Percentiles rank a stretch among this genome's conserved stretches.
These are phyloP conservation scores for Distichodus sexfasciatus DNA, from an alignment of 2,797 vertebrate species.

Conservation along the genomic window DNA sequence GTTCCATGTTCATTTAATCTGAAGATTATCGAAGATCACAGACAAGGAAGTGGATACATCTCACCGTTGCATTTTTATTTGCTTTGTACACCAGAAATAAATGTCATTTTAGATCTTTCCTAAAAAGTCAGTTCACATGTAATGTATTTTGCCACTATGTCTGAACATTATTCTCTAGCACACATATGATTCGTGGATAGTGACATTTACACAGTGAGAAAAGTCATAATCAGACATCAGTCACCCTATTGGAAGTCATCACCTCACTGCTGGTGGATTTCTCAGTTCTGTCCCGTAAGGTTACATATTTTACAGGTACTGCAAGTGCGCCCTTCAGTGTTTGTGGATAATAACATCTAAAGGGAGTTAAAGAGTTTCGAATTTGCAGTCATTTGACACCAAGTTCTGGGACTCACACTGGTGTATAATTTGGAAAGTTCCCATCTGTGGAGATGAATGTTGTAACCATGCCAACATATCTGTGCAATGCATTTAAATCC, in stretches of 20 bases:
- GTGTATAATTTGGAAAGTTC: constrained; percentile 9
- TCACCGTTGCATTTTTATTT: too few relatives aligned
- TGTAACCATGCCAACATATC: constrained; percentile 34
- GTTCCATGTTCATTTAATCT: too few relatives aligned
- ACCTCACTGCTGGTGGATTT: not conserved
- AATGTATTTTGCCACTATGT: too few relatives aligned
- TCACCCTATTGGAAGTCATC: not conserved
- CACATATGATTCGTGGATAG: not conserved
- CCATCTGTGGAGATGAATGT: constrained; percentile 1
- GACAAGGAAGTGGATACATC: too few relatives aligned
- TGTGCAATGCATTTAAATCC: constrained; percentile 8
- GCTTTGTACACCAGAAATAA: too few relatives aligned
- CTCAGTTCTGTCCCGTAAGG: not conserved
- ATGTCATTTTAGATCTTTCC: too few relatives aligned
- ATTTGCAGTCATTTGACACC: constrained; percentile 5
- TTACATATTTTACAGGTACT: not conserved
- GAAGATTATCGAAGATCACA: too few relatives aligned
- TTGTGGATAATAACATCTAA: not conserved
- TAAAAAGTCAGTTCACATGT: not conserved
- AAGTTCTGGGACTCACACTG: not conserved
- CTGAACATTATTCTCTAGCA: not conserved
- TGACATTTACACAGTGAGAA: not conserved
- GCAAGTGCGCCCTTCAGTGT: not conserved
- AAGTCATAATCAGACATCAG: not conserved
- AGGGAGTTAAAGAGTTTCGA: not conserved